These are phyloP conservation scores for Steromphala cineraria DNA, from an alignment of 2,888 invertebrate species.

Conservation along the genomic window DNA sequence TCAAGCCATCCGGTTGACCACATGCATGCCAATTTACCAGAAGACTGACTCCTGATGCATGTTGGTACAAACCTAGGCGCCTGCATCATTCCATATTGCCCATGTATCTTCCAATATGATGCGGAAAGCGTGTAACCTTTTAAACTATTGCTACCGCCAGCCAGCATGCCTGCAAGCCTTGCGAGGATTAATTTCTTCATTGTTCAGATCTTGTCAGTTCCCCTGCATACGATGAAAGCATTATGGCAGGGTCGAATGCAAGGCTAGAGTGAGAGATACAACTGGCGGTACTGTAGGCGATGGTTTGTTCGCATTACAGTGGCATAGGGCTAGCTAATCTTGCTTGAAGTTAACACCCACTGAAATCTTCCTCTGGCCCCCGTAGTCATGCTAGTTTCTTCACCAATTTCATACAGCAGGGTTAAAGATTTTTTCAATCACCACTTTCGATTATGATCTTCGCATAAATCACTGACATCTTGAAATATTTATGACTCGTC, in stretches of 20 bases:
- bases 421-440: too few species aligned
- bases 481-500: too few species aligned
- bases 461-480: too few species aligned
- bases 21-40: background rate
- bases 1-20: background rate
- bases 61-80: background rate
- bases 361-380: too few species aligned
- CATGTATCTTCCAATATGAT: background rate
- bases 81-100: background rate
- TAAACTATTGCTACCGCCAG: conserved; percentile 1
- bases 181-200: background rate
- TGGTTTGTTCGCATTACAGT: too few species aligned
- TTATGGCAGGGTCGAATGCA: background rate
- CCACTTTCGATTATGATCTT: too few species aligned
- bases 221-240: background rate
- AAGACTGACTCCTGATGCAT: background rate
- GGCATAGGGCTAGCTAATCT: background rate
- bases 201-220: conserved; percentile 1
- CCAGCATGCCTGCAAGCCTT: background rate
- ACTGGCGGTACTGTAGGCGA: too few species aligned
- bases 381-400: too few species aligned
- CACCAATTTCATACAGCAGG: too few species aligned
- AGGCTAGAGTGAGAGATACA: too few species aligned
- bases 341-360: background rate
- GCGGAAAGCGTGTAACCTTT: background rate